Base-by-base conservation (phyloP, 2,113 vertebrate genomes). In the Cygnus atratus region DNA sequence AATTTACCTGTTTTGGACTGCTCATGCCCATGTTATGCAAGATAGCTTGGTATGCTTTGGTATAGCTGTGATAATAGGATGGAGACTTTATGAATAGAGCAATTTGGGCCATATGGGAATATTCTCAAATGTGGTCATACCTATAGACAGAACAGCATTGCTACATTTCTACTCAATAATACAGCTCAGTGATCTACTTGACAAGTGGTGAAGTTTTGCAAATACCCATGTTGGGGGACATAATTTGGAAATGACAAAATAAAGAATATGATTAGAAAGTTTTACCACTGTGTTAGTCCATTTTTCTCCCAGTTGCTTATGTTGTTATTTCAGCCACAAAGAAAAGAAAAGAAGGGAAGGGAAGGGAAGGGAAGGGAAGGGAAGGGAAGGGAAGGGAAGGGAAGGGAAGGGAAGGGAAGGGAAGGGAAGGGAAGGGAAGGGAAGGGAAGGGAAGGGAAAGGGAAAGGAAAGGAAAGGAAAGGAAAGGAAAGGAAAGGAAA, bases 281-380 rank as follows among this genome's bases (percentile, higher is more conserved):
- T 57, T 35, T 9, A 67, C 3, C 3, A 9, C 29, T 63, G 8
- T 33, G 4, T 35, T 54, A 37, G 39, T 31, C 28, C 10, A 1
- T 59, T 5, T 43, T 67, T 2, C 3, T 4, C 11, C n/a, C 37
- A 0, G 0, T 59, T 81, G 16, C 37, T 73, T 41, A 19, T 6
- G 24, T 33, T 15, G 50, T 6, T 28, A 4, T 61, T 58, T 68
- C 41, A 84, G 9, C 9, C 19, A 46, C 6, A 66, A 39, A 2
- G 5, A 50, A 31, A 25, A 62, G 35, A 37, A 77, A 14, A 35
- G 16, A 63, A 44, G 4, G 71, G 11, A 44, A 44, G 44, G 16
- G 17, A 43, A 43, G 43, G 37, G 4, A 48, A 10, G 20, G 4
- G 7, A 48, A 21, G 8, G 19, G 10, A 21, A 21, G 10, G 6